Evolutionary conservation across 2,888 invertebrate species (phyloP), one percentile per base, ranked within the genome.

Genomic region (Tholera decimalis): DNA sequence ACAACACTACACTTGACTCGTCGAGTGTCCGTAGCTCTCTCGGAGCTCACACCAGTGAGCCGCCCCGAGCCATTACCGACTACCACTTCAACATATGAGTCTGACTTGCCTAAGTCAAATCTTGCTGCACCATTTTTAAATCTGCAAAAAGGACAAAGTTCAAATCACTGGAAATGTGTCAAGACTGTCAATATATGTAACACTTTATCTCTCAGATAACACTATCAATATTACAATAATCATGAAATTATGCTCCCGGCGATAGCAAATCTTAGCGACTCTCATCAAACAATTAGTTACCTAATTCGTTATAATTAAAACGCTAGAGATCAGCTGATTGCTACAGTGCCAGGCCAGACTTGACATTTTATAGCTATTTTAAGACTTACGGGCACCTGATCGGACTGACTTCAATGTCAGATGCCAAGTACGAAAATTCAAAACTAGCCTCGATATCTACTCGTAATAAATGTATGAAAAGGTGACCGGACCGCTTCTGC

Each of bases 81-180:
- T 83, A 87, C 81, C 79, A 80, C 80, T 83, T 88, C 80, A 83
- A 84, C 71, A 71, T 86, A 83, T 85, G 80, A 86, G 88, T 85
- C 84, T 57, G 67, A 73, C 79, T 82, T 85, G 82, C 87, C 95
- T 96, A 96, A 90, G 96, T 96, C 92, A 95, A 93, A 94, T 96
- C 96, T 88, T 95, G 96, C 90, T 96, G 96, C 92, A 96, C 96
- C 96, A 96, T 96, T 89, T 96, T 96, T 88, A 95, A 91, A 92
- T 95, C 95, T 95, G 95, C 73, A 93, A 92, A 74, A 69, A 83
- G 79, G 77, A 85, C 83, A 85, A 83, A 85, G 74, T 87, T 87
- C 83, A 88, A 89, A 87, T 87, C 85, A 89, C 89, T 84, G 80
- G 72, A 82, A 83, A 80, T 76, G 63, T 87, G 85, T 87, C 83